phyloP scores from a whole-genome alignment of 2,888 invertebrate species.

The Andrena minutula region DNA sequence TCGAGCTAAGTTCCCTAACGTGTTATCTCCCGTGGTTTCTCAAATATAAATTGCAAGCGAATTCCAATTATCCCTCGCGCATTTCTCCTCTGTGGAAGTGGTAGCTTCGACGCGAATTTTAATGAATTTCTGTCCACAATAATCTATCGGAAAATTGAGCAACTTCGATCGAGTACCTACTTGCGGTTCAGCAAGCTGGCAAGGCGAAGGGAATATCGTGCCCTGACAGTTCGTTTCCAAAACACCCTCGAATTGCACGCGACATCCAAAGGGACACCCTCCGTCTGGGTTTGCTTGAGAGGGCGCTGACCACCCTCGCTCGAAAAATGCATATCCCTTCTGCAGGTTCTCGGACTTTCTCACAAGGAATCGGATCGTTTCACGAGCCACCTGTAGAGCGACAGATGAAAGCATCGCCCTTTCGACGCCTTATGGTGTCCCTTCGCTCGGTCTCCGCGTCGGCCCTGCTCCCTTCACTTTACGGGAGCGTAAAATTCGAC shows the following conservation, averaged over 20 bases:
- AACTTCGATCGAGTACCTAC: too few relatives aligned
- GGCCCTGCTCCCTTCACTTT: slow-evolving; percentile 40
- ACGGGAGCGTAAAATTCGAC: slow-evolving; percentile 53
- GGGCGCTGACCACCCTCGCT: slow-evolving; percentile 43
- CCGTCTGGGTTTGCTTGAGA: neutral
- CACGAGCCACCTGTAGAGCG: slow-evolving; percentile 78
- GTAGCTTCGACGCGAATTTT: too few relatives aligned
- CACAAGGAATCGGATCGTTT: slow-evolving; percentile 73
- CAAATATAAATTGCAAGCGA: slow-evolving; percentile 69
- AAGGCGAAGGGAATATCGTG: neutral
- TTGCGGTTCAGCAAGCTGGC: neutral
- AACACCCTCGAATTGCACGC: neutral
- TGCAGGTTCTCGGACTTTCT: slow-evolving; percentile 71
- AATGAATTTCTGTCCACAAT: too few relatives aligned
- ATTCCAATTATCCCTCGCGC: slow-evolving; percentile 20
- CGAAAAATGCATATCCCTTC: slow-evolving; percentile 58
- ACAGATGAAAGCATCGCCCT: slow-evolving; percentile 62
- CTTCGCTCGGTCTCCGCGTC: slow-evolving; percentile 46
- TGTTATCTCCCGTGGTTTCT: slow-evolving; percentile 27
- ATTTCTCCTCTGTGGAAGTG: too few relatives aligned
- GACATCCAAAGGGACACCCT: slow-evolving; percentile 29
- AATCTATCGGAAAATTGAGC: too few relatives aligned
- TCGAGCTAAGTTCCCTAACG: slow-evolving; percentile 31
- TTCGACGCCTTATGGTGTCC: slow-evolving; percentile 63
- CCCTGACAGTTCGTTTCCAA: slow-evolving; percentile 27